A percentile compares a stretch with the other conserved stretches of the same genome.
Evolutionary conservation across 2,797 vertebrate genomes (phyloP).

Genomic region (Natrix natrix): DNA sequence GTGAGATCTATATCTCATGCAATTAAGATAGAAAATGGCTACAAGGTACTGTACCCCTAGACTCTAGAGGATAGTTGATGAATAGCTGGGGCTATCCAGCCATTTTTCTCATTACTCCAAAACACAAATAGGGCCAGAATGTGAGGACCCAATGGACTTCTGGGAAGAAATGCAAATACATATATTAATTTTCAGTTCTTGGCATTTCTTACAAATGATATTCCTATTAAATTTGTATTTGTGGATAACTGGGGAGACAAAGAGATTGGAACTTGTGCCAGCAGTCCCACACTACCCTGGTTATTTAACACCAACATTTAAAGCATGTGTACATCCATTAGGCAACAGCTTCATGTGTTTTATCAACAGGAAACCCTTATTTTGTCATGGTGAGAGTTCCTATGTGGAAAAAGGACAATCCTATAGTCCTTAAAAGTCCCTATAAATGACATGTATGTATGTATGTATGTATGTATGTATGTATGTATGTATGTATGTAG

Average conservation of each 20-base stretch:
- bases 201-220: not conserved
- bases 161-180: not conserved
- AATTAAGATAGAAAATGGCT: not conserved
- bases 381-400: not conserved
- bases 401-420: rapidly evolving
- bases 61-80: not conserved
- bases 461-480: no score
- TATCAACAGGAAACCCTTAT: not conserved
- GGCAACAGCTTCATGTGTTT: not conserved
- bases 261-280: not conserved
- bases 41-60: not conserved
- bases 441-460: not conserved
- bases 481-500: no score
- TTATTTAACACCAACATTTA: not conserved
- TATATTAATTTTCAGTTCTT: not conserved
- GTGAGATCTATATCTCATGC: not conserved
- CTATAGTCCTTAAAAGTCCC: not conserved
- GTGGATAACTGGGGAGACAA: not conserved
- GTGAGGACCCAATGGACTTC: not conserved
- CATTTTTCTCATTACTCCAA: not conserved
- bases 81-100: not conserved
- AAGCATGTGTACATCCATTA: not conserved
- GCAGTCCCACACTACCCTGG: not conserved
- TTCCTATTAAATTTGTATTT: not conserved
- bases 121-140: not conserved